Evolutionary conservation across 2,797 vertebrate genomes (phyloP).

Genomic region (Platalea minor): DNA sequence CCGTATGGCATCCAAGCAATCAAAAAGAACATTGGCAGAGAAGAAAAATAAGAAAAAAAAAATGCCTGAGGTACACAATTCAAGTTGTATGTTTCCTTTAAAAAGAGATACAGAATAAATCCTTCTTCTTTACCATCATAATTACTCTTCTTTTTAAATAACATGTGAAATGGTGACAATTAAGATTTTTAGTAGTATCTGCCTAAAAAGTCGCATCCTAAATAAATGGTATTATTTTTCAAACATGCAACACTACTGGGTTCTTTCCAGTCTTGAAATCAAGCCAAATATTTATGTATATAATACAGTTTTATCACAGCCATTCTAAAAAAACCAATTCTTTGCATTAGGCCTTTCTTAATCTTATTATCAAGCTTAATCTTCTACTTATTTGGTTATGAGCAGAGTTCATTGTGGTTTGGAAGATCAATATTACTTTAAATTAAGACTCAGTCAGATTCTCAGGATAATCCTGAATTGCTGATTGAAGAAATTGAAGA

Average conservation of each 20-base stretch:
- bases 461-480: background rate
- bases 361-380: background rate
- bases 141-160: background rate
- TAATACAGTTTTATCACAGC: background rate
- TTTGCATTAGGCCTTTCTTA: background rate
- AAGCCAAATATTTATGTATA: background rate
- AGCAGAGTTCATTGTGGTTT: background rate
- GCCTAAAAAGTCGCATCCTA: background rate
- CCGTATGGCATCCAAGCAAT: constrained; percentile 2
- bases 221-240: background rate
- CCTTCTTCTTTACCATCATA: background rate
- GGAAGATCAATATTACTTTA: background rate
- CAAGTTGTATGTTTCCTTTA: background rate
- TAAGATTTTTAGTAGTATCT: background rate
- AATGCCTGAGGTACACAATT: background rate
- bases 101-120: background rate
- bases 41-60: background rate
- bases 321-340: background rate
- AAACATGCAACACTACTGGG: background rate
- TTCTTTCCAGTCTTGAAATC: background rate
- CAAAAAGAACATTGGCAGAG: background rate
- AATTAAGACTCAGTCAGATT: background rate
- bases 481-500: background rate
- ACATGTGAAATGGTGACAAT: background rate
- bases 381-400: background rate